Evolutionary conservation across 2,113 vertebrate species (phyloP).

Genomic region (Phainopepla nitens): DNA sequence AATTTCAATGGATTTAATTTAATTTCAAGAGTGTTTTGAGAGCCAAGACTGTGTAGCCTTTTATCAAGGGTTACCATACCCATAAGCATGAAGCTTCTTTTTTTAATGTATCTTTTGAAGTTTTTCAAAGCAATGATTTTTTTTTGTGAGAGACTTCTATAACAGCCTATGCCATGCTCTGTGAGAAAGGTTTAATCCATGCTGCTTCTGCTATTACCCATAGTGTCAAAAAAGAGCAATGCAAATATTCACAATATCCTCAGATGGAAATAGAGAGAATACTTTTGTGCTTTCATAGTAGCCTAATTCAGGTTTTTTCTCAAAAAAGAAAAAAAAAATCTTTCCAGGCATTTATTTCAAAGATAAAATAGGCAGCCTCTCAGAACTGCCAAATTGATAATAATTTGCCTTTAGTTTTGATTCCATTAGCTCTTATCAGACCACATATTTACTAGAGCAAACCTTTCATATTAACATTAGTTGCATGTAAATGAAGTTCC

Average conservation of each 20-base stretch:
- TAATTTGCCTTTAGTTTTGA: not conserved
- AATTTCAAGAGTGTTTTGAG: constrained; percentile 50
- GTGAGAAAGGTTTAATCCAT: not conserved
- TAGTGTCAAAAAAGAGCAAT: not conserved
- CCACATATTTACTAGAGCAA: not conserved
- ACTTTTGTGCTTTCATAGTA: not conserved
- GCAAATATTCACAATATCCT: constrained; percentile 37
- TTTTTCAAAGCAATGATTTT: constrained; percentile 46
- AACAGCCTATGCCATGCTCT: not conserved
- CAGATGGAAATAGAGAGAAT: not conserved
- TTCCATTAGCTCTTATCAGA: not conserved
- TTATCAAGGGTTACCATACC: constrained; percentile 2
- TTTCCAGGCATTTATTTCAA: not conserved
- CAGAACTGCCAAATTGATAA: not conserved
- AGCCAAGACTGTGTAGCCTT: not conserved
- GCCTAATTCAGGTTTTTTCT: not conserved
- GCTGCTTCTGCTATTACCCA: not conserved
- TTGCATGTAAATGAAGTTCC: not conserved
- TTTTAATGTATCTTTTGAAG: constrained; percentile 33
- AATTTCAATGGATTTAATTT: constrained; percentile 49
- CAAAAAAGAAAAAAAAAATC: not conserved
- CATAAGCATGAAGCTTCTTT: constrained; percentile 2
- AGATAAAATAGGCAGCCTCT: not conserved
- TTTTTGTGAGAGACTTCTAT: constrained; percentile 39
- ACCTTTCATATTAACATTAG: not conserved